These are phyloP conservation scores for Tolmerus cingulatus DNA, from an alignment of 2,888 invertebrate species.

Conservation along the genomic window DNA sequence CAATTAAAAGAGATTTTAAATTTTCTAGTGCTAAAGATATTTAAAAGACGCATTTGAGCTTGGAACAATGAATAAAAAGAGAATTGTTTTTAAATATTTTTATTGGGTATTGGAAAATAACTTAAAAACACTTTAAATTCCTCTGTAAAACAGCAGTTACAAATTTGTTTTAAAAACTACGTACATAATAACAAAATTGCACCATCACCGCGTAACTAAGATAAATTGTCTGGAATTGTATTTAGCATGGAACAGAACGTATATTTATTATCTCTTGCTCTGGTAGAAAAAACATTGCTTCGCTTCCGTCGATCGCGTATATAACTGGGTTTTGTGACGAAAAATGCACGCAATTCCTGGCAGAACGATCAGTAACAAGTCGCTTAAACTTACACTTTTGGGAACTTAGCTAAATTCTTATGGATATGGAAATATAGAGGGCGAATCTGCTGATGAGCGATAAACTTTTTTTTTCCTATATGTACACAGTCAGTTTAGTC, in stretches of 20 bases:
- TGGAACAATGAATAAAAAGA: not conserved
- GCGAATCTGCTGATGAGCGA: not conserved
- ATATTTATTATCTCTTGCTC: conserved; percentile 16
- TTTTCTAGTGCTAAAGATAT: too few species aligned
- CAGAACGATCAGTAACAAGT: conserved; percentile 26
- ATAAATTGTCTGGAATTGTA: not conserved
- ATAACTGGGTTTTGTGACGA: conserved; percentile 1
- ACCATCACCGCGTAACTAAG: conserved; percentile 51
- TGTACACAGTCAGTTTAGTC: not conserved
- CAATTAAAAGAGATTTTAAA: too few species aligned
- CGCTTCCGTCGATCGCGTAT: not conserved
- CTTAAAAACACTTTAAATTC: conserved; percentile 21
- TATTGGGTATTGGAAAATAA: conserved; percentile 28
- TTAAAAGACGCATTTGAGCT: too few species aligned
- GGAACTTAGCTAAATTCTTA: conserved; percentile 12
- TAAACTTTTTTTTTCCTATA: not conserved
- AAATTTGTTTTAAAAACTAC: conserved; percentile 25
- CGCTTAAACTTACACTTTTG: conserved; percentile 7
- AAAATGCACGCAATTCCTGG: conserved; percentile 36
- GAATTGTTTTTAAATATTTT: conserved; percentile 17
- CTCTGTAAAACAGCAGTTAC: conserved; percentile 30
- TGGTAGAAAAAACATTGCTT: conserved; percentile 14
- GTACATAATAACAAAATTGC: conserved; percentile 47
- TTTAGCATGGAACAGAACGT: conserved; percentile 9
- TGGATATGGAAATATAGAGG: conserved; percentile 24